phyloP scores from a whole-genome alignment of 2,113 vertebrate genomes.

The Hoplias malabaricus region DNA sequence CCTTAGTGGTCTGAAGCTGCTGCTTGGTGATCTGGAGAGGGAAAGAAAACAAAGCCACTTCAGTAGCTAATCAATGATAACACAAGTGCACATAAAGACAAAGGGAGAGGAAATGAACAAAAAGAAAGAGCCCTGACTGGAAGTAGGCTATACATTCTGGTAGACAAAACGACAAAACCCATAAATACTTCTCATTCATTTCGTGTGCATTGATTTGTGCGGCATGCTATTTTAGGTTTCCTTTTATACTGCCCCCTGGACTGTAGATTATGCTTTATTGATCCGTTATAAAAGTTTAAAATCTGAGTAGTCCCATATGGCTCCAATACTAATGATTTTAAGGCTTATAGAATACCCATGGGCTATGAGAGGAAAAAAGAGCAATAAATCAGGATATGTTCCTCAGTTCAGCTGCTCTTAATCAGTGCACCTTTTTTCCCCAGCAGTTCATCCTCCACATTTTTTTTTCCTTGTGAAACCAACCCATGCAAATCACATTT shows the following conservation, averaged over 20 bases:
- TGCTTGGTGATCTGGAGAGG: constrained; percentile 91
- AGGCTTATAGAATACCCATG: neutral
- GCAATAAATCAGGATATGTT: constrained; percentile 6
- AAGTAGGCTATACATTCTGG: neutral
- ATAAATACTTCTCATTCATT: constrained; percentile 6
- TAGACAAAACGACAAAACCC: constrained; percentile 18
- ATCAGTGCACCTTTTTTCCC: constrained; percentile 7
- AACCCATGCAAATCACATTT: neutral
- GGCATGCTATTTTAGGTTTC: neutral
- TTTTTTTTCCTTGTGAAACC: neutral
- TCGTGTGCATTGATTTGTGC: neutral
- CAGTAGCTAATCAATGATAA: constrained; percentile 15
- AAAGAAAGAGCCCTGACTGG: neutral
- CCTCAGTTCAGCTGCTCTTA: neutral
- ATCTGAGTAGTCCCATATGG: neutral
- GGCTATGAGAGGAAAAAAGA: neutral
- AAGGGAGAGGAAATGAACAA: neutral
- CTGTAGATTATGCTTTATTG: neutral
- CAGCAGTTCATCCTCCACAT: neutral
- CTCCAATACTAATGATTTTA: neutral
- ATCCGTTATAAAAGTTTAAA: neutral
- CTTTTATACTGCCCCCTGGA: neutral
- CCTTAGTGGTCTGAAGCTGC: constrained; percentile 95
- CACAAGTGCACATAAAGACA: constrained; percentile 3
- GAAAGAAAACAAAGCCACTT: constrained; percentile 39